Conservation (phyloP, 1,140 invertebrate species). For the Drosophila busckii region DNA sequence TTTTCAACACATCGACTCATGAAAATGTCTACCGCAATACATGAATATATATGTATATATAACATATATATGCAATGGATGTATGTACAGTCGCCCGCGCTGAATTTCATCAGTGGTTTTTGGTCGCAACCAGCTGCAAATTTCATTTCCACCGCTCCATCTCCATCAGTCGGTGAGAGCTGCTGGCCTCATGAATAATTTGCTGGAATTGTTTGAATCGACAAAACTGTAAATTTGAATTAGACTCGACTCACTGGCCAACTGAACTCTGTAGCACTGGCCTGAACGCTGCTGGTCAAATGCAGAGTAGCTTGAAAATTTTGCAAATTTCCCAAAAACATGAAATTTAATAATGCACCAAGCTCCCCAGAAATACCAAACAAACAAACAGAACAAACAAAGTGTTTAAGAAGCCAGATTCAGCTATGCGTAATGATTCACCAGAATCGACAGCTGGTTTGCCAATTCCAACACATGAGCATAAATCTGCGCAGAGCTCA, state of each 20-base stretch:
- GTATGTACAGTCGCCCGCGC: not conserved
- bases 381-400: not conserved
- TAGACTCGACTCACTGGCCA: slow-evolving; percentile 10
- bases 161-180: not conserved
- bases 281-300: not conserved
- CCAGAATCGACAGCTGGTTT: too few species aligned
- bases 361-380: not conserved
- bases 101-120: slow-evolving; percentile 27
- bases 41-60: slow-evolving; percentile 14
- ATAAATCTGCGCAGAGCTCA: slow-evolving; percentile 27
- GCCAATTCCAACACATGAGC: too few species aligned
- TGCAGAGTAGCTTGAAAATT: not conserved
- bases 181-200: slow-evolving; percentile 30
- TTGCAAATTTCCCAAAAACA: slow-evolving; percentile 6
- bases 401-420: too few species aligned
- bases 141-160: slow-evolving; percentile 9
- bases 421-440: too few species aligned
- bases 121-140: slow-evolving; percentile 15
- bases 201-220: slow-evolving; percentile 31
- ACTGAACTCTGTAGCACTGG: not conserved
- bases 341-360: too few species aligned
- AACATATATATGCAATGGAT: not conserved
- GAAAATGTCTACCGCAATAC: slow-evolving; percentile 26
- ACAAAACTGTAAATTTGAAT: slow-evolving; percentile 38
- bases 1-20: slow-evolving; percentile 22